Evolutionary conservation across 2,888 invertebrate genomes (phyloP).

Genomic region (Melanostoma mellinum): DNA sequence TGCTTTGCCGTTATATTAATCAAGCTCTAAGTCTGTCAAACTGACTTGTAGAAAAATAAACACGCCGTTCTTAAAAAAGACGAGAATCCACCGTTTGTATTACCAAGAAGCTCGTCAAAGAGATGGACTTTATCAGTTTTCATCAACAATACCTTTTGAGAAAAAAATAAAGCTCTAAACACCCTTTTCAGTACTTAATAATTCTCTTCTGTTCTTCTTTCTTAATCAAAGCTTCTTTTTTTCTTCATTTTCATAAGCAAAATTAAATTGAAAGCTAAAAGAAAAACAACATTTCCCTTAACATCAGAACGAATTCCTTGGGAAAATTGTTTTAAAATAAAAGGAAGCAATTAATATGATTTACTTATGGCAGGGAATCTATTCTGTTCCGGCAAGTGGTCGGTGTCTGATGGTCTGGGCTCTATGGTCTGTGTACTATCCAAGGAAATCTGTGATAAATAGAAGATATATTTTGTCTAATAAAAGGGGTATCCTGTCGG

Average conservation of each 20-base stretch:
- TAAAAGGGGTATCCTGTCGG: constrained; percentile 3
- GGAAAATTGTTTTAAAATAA: constrained; percentile 1
- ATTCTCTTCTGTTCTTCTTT: no score
- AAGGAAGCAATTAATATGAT: constrained; percentile 63
- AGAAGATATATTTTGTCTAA: not conserved
- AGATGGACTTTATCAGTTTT: no score
- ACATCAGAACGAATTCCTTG: not conserved
- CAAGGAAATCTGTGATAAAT: constrained; percentile 24
- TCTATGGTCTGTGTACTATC: not conserved
- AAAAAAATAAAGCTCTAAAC: no score
- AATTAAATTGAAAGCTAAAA: constrained; percentile 15
- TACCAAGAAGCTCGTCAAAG: no score
- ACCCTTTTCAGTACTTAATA: no score
- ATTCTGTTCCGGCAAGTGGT: constrained; percentile 1
- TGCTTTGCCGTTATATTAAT: no score
- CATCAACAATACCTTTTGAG: no score
- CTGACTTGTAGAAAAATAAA: no score
- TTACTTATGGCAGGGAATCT: constrained; percentile 45
- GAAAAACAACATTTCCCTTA: not conserved
- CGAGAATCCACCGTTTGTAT: no score
- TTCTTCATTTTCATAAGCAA: not conserved
- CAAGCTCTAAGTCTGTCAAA: no score
- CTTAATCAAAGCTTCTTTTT: no score
- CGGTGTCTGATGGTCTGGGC: not conserved
- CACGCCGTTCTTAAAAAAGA: no score